These are phyloP conservation scores for Nasonovia ribisnigri DNA, from an alignment of 2,888 invertebrate species.

Conservation along the genomic window DNA sequence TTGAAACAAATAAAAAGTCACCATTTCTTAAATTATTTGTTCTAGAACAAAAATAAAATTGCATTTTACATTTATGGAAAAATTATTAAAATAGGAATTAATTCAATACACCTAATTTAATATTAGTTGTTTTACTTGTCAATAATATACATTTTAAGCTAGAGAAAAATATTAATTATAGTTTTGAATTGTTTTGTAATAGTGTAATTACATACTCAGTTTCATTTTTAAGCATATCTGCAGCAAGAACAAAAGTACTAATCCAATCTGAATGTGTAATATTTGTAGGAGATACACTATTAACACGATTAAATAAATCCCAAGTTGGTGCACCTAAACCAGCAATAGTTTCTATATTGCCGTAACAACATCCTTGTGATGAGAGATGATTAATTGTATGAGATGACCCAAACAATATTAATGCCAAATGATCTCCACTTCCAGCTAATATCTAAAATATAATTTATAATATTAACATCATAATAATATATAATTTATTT, in stretches of 20 bases:
- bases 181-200: too few relatives aligned
- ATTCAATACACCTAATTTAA: too few relatives aligned
- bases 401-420: constrained; percentile 77
- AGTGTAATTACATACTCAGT: constrained; percentile 68
- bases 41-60: too few relatives aligned
- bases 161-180: too few relatives aligned
- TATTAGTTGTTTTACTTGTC: too few relatives aligned
- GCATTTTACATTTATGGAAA: too few relatives aligned
- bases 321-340: constrained; percentile 75
- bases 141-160: too few relatives aligned
- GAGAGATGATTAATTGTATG: constrained; percentile 73
- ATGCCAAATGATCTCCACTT: constrained; percentile 76
- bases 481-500: not conserved
- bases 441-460: constrained; percentile 76
- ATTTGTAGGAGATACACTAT: constrained; percentile 70
- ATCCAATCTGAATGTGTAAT: constrained; percentile 78
- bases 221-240: constrained; percentile 72
- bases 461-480: constrained; percentile 9
- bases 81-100: too few relatives aligned
- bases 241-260: constrained; percentile 75
- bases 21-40: too few relatives aligned
- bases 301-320: constrained; percentile 73
- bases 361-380: constrained; percentile 71
- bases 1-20: too few relatives aligned
- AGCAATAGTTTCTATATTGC: constrained; percentile 74